Base-by-base conservation (phyloP, 2,113 vertebrate species). In the Chionis minor region DNA sequence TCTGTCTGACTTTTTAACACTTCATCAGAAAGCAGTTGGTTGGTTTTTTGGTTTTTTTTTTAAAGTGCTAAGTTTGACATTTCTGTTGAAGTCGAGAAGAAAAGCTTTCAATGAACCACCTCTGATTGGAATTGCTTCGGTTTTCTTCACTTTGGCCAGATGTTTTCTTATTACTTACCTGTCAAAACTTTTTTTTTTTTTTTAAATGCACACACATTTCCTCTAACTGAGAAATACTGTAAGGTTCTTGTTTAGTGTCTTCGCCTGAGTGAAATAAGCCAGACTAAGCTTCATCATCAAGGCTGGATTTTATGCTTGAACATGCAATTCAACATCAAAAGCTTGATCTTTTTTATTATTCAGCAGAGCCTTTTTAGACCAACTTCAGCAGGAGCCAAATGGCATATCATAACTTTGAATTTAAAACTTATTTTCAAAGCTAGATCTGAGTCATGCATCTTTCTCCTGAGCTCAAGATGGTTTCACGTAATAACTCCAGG, bases 141-240 rank as follows among this genome's bases (percentile, higher is more conserved):
- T 94, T 95, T 82, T 96, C 81, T 96, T 94, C 2, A 8, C 62
- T 95, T 96, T 90, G 83, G 91, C 97, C 93, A 97, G 96, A 93
- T 96, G 97, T 96, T 97, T 93, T 94, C 86, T 94, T 96, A 96
- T 97, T 97, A 96, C 87, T 97, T 97, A 96, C 95, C 93, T 93
- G 91, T 94, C 94, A 95, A 93, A 82, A 62, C 21, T 74, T 66
- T 52, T 54, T 27, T 44, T 30, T n/a, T 19, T 62, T 91, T 59
- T 40, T 38, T 38, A 38, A 93, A 74, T 73, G 49, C 55, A 74
- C 78, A 95, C 85, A 72, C 80, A 95, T 97, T 97, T 97, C 92
- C 94, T 95, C 49, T 95, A 96, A 96, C 90, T 90, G 90, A 91
- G 66, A 91, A 96, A 78, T 42, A 78, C 63, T 26, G 32, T 73